Conservation (phyloP, 1,140 invertebrate species). For the Eciton burchellii region DNA sequence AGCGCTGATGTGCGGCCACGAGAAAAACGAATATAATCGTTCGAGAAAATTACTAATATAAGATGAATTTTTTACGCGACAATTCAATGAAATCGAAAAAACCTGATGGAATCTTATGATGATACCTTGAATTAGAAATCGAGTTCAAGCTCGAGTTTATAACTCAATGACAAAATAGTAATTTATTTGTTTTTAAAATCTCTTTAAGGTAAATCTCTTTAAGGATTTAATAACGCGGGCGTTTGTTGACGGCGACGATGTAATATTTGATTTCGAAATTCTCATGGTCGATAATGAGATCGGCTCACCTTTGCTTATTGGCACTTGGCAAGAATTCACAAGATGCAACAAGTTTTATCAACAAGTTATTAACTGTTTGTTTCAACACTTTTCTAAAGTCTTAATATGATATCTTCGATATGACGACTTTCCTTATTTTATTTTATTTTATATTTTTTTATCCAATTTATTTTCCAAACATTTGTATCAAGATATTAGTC, state of each 20-base stretch:
- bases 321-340: constrained; percentile 95
- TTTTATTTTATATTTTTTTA: constrained; percentile 7
- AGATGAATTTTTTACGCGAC: too few species aligned
- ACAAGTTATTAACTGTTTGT: background rate
- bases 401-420: background rate
- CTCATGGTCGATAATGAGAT: constrained; percentile 95
- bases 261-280: constrained; percentile 97
- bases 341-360: constrained; percentile 85
- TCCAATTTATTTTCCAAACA: too few species aligned
- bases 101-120: background rate
- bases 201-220: constrained; percentile 90
- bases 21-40: too few species aligned
- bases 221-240: constrained; percentile 95
- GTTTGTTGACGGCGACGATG: constrained; percentile 93
- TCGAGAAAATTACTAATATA: too few species aligned
- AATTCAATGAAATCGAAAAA: background rate
- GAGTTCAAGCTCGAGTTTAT: background rate
- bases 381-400: background rate
- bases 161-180: background rate
- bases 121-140: background rate
- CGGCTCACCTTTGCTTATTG: constrained; percentile 96
- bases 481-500: too few species aligned
- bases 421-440: background rate
- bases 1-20: too few species aligned
- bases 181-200: constrained; percentile 76